These are phyloP conservation scores for Anableps anableps DNA, from an alignment of 2,797 vertebrate species.

Conservation along the genomic window DNA sequence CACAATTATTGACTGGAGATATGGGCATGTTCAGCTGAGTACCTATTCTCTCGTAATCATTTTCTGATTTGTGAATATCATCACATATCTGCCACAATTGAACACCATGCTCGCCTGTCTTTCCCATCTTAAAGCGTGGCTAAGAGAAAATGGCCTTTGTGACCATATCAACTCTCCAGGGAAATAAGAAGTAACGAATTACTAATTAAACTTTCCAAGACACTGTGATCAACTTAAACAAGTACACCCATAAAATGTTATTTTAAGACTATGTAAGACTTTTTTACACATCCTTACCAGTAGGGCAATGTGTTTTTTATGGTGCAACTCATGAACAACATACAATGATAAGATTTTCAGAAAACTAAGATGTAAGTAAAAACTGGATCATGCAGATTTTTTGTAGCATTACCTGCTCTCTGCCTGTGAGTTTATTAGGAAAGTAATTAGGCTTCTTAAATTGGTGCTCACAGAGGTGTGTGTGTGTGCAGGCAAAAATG, in stretches of 20 bases:
- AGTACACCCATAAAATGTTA: neutral
- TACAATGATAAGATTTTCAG: constrained; percentile 14
- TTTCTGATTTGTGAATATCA: neutral
- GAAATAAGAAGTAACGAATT: neutral
- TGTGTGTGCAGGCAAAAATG: constrained; percentile 30
- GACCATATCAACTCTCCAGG: neutral
- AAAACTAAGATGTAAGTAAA: constrained; percentile 25
- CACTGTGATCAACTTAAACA: neutral
- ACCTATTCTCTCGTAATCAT: neutral
- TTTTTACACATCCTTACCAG: neutral
- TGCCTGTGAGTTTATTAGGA: constrained; percentile 62
- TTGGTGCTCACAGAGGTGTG: constrained; percentile 56
- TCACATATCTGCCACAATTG: neutral
- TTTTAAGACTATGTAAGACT: neutral
- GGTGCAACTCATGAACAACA: constrained; percentile 3
- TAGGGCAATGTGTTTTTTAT: neutral
- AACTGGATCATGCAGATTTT: constrained; percentile 40
- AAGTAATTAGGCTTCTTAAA: constrained; percentile 71
- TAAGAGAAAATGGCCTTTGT: neutral
- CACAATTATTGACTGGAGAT: neutral
- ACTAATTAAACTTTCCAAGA: neutral
- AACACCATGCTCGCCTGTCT: neutral
- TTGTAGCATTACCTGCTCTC: constrained; percentile 57
- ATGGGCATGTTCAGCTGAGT: neutral
- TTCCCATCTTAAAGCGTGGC: neutral